Conservation (phyloP, 2,113 vertebrate species). For the Heterotis niloticus region DNA sequence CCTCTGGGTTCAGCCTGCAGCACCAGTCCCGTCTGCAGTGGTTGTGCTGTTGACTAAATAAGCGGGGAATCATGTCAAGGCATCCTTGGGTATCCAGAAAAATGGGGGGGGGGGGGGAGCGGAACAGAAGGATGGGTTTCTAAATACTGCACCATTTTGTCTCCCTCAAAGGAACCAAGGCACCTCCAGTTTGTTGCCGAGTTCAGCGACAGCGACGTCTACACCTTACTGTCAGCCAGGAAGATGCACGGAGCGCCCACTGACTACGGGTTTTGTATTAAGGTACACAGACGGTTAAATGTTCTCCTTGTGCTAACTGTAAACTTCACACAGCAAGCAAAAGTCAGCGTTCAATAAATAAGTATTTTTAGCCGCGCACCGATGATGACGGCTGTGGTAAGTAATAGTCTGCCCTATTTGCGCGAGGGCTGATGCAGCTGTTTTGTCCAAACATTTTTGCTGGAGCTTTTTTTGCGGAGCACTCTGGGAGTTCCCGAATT, state of each 20-base stretch:
- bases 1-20: too few relatives aligned
- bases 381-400: too few relatives aligned
- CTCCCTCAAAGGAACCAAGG: conserved; percentile 79
- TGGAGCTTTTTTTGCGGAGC: too few relatives aligned
- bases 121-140: background rate
- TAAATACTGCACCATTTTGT: background rate
- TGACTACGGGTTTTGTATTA: conserved; percentile 91
- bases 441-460: too few relatives aligned
- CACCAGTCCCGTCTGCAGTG: too few relatives aligned
- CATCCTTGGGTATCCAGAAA: background rate
- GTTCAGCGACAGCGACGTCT: conserved; percentile 88
- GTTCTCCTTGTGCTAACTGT: background rate
- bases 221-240: conserved; percentile 79
- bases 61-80: background rate
- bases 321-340: background rate
- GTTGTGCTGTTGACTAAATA: background rate
- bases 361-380: too few relatives aligned
- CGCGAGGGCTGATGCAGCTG: too few relatives aligned
- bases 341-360: too few relatives aligned
- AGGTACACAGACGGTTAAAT: conserved; percentile 64
- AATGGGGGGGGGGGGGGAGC: background rate
- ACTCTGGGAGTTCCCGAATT: too few relatives aligned
- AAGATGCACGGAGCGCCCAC: conserved; percentile 85
- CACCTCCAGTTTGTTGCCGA: conserved; percentile 95
- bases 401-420: too few relatives aligned